Evolutionary conservation across 2,888 invertebrate species (phyloP).

Genomic region (Pachliopta kotzebuea): DNA sequence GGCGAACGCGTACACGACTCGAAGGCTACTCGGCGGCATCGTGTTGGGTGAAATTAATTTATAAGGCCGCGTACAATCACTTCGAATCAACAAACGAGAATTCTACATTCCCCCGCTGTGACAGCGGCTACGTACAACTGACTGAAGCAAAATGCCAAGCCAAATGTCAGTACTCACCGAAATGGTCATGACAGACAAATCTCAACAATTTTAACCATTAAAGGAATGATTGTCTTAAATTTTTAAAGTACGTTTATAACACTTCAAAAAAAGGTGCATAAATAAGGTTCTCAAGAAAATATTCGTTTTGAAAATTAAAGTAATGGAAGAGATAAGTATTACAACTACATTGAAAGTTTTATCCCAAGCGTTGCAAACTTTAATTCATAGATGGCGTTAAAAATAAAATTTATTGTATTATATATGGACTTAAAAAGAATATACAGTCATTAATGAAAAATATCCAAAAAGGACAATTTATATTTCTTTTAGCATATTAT

Average conservation of each 20-base stretch:
- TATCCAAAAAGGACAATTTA: no score
- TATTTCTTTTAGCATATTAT: no score
- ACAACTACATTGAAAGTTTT: background rate
- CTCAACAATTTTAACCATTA: conserved; percentile 23
- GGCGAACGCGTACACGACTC: conserved; percentile 88
- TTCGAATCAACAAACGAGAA: conserved; percentile 72
- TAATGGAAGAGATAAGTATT: background rate
- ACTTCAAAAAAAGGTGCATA: background rate
- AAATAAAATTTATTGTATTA: background rate
- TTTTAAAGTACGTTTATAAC: background rate
- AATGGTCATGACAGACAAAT: conserved; percentile 33
- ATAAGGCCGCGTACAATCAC: conserved; percentile 75
- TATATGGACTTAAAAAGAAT: background rate
- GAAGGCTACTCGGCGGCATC: conserved; percentile 80
- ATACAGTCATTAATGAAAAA: no score
- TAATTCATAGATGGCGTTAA: conserved; percentile 2
- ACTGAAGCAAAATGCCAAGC: conserved; percentile 42
- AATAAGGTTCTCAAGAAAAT: background rate
- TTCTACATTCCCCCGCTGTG: conserved; percentile 72
- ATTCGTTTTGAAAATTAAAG: background rate
- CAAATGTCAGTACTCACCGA: conserved; percentile 25
- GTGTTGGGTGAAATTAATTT: conserved; percentile 68
- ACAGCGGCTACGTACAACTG: conserved; percentile 46
- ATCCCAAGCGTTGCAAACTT: background rate
- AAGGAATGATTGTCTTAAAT: background rate